Conservation (phyloP, 1,140 invertebrate species). For the Chrysopa pallens region DNA sequence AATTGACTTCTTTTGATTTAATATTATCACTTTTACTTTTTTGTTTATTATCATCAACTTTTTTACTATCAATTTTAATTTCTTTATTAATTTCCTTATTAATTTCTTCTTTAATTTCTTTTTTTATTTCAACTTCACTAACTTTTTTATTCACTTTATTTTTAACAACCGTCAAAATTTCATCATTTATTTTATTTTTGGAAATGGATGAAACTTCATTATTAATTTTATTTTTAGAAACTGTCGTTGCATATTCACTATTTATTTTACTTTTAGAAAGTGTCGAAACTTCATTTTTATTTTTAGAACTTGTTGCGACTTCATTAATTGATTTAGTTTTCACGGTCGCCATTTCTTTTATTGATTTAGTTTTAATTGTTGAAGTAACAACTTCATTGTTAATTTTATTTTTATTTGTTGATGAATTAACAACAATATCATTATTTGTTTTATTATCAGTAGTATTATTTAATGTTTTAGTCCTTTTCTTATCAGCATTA, state of each 20-base stretch:
- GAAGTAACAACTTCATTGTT: not conserved
- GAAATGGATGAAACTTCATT: slow-evolving; percentile 2
- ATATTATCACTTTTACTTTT: no score
- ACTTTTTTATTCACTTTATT: not conserved
- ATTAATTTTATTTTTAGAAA: not conserved
- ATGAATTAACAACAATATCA: not conserved
- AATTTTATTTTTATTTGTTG: not conserved
- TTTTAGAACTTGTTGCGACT: not conserved
- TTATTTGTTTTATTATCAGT: not conserved
- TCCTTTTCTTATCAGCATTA: slow-evolving; percentile 31
- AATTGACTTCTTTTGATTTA: no score
- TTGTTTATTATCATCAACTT: no score
- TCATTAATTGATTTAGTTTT: not conserved
- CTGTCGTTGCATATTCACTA: slow-evolving; percentile 1
- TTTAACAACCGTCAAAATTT: slow-evolving; percentile 4
- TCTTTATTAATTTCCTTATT: no score
- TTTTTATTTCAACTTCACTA: no score
- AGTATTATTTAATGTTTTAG: slow-evolving; percentile 5
- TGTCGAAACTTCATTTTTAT: not conserved
- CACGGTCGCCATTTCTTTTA: not conserved
- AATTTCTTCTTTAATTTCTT: no score
- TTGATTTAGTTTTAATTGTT: not conserved
- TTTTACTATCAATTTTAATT: no score
- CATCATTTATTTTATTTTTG: slow-evolving; percentile 2
- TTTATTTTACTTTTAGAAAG: not conserved